These are phyloP conservation scores for Microtus montanus DNA, from an alignment of 2,113 vertebrate genomes.

Conservation along the genomic window DNA sequence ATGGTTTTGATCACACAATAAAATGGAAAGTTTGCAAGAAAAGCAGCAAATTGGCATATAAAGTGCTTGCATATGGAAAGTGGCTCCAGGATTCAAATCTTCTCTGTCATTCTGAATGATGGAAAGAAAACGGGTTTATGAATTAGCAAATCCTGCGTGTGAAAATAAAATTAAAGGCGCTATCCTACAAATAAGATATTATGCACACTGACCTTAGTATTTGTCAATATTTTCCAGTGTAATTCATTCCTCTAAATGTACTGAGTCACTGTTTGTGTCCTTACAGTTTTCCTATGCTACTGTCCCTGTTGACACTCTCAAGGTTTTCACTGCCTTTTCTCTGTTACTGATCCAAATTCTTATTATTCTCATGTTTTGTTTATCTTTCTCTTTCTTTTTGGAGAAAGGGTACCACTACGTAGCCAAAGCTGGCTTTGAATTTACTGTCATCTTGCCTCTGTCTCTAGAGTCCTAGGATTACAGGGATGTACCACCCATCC, in stretches of 20 bases:
- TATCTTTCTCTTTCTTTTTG: background rate
- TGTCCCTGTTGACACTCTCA: background rate
- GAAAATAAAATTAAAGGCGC: background rate
- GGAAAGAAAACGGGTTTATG: background rate
- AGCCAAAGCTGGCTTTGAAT: background rate
- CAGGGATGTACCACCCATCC: background rate
- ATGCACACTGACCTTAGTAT: background rate
- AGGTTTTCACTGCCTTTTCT: background rate
- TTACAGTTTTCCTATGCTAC: background rate
- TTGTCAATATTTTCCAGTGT: background rate
- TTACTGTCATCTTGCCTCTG: background rate
- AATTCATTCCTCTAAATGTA: background rate
- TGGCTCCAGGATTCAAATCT: background rate
- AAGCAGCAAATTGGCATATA: background rate
- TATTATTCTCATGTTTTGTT: background rate
- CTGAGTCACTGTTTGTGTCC: background rate
- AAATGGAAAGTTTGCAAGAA: constrained; percentile 47
- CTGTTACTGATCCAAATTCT: background rate
- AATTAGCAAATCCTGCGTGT: constrained; percentile 2
- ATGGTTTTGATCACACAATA: constrained; percentile 58
- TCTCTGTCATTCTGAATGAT: background rate
- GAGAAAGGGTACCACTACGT: background rate
- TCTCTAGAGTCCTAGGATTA: background rate
- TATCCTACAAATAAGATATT: background rate
- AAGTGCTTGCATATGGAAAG: background rate